Base-by-base conservation (phyloP, 2,888 invertebrate species). In the Plebejus melissa region DNA sequence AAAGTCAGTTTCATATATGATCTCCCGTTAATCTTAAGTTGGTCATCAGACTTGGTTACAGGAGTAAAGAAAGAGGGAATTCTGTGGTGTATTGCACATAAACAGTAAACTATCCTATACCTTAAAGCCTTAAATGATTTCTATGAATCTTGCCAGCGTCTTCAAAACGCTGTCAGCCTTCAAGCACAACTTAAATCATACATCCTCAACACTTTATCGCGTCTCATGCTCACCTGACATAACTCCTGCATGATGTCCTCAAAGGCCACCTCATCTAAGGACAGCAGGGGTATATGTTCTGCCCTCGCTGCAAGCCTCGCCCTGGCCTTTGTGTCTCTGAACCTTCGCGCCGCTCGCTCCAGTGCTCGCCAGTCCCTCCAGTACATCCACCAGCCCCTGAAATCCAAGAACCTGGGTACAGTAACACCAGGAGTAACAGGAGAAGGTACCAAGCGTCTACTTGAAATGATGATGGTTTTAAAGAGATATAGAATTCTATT, bases 161-260 rank as follows among this genome's bases (percentile, higher is more conserved):
- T 7, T 7, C 6, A 41, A 7, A 41, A 41, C 32, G 32, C 32
- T 2, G 32, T 1, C 32, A 4, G 50, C 13, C 13, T 50, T 7
- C 46, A 0, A 46, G 46, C 0, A 50, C 50, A 11, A 4, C 50
- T 0, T 50, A 3, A 50, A 13, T 2, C 50, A 13, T 50, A 7
- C 32, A 7, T 50, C 50, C 50, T 74, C 50, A n/a, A 7, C 11
- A 50, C 32, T 32, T 32, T 32, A 0, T 32, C 32, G 32, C 32
- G 74, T 28, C 54, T 57, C 28, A 65, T 7, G 60, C 54, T 72
- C 83, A 94, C 95, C 89, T 94, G 94, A 81, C 94, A 94, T 3
- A 95, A 80, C 78, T 94, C 94, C 80, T 94, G 94, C 87, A 95
- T 91, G 38, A 94, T 91, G 76, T 94, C 94, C 75, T 94, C 91